A percentile compares a stretch with the other conserved stretches of the same genome.
These are phyloP conservation scores for Coptotermes formosanus DNA, from an alignment of 1,140 invertebrate species.

Conservation along the genomic window DNA sequence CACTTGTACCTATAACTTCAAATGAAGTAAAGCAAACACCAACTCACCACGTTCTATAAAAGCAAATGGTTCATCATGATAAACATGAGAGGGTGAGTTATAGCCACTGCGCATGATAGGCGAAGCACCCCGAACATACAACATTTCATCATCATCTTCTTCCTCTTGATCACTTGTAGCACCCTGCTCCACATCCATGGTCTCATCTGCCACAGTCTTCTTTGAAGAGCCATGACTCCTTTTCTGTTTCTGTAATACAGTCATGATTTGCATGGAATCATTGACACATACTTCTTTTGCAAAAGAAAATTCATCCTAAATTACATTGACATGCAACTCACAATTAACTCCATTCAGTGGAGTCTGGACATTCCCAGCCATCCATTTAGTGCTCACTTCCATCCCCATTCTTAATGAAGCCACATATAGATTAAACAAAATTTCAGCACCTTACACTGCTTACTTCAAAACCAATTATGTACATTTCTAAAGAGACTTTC, in stretches of 20 bases:
- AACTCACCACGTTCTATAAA: conserved; percentile 10
- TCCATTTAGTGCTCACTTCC: neutral
- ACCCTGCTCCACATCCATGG: conserved; percentile 35
- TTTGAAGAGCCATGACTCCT: conserved; percentile 22
- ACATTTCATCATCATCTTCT: conserved; percentile 74
- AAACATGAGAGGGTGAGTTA: neutral
- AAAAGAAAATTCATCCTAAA: neutral
- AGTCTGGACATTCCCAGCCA: neutral
- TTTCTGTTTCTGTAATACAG: conserved; percentile 48
- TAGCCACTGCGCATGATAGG: conserved; percentile 38
- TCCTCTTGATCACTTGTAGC: conserved; percentile 54
- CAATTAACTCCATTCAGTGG: neutral
- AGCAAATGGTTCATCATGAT: conserved; percentile 21
- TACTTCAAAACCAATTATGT: neutral
- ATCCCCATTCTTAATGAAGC: neutral
- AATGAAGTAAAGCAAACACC: neutral
- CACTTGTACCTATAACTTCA: neutral
- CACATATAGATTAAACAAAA: neutral
- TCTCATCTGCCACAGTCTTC: neutral
- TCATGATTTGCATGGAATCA: neutral
- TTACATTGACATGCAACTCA: neutral
- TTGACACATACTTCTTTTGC: neutral
- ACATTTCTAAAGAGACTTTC: no score
- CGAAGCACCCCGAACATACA: conserved; percentile 72
- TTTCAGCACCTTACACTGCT: neutral